These are phyloP conservation scores for Drosophila obscura DNA, from an alignment of 1,140 invertebrate species.

Conservation along the genomic window DNA sequence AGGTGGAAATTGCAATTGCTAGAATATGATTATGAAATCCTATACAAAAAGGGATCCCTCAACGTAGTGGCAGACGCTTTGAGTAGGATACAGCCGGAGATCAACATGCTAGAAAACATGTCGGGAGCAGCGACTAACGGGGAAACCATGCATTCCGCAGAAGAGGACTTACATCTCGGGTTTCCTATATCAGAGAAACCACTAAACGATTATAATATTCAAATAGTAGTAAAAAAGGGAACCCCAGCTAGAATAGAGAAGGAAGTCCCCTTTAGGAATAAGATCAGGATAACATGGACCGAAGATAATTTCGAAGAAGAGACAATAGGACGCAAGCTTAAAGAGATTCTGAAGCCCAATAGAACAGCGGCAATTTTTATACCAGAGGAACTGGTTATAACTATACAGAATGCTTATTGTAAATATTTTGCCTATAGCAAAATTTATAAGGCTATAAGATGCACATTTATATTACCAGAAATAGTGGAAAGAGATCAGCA, in stretches of 20 bases:
- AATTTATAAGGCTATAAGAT: not conserved
- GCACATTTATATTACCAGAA: not conserved
- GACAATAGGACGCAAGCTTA: not conserved
- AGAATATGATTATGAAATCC: no score
- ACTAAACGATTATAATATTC: conserved; percentile 20
- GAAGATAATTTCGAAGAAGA: not conserved
- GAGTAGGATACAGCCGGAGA: not conserved
- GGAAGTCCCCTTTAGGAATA: not conserved
- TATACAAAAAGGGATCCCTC: no score
- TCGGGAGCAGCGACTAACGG: not conserved
- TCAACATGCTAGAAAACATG: no score
- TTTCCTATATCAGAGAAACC: conserved; percentile 6
- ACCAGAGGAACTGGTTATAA: not conserved
- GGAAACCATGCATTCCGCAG: not conserved
- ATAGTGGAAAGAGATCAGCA: not conserved
- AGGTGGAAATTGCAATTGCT: no score
- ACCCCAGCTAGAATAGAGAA: not conserved
- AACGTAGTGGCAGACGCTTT: not conserved
- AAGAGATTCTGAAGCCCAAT: not conserved
- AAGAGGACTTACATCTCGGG: no score
- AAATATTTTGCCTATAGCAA: not conserved
- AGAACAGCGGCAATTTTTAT: conserved; percentile 1
- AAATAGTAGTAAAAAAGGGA: conserved; percentile 13
- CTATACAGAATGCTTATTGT: not conserved
- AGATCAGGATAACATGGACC: no score